Evolutionary conservation across 2,797 vertebrate species (phyloP).

Genomic region (Lacerta agilis): DNA sequence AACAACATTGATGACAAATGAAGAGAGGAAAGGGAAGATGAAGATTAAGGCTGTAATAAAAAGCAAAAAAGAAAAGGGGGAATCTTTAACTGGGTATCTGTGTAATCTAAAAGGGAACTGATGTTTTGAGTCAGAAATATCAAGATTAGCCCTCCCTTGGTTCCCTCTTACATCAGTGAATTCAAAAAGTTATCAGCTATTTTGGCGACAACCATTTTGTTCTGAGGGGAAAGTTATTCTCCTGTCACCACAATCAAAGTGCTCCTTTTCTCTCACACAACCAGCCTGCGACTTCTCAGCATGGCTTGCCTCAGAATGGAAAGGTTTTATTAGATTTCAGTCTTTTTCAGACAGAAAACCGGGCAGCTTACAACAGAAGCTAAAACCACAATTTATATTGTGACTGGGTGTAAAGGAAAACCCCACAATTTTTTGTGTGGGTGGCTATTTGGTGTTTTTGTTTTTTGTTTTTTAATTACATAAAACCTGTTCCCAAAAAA

Average conservation of each 20-base stretch:
- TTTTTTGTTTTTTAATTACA: no score
- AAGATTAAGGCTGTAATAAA: no score
- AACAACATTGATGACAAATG: no score
- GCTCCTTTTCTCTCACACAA: not conserved
- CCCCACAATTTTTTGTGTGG: no score
- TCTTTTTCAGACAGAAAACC: not conserved
- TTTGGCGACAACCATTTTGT: not conserved
- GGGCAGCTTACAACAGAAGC: not conserved
- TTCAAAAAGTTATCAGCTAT: not conserved
- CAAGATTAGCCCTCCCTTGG: no score
- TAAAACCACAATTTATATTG: not conserved
- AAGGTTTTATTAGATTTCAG: not conserved
- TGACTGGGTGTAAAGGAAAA: not conserved
- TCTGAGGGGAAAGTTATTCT: not conserved
- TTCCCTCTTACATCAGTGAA: not conserved
- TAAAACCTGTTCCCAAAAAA: not conserved
- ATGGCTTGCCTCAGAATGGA: not conserved
- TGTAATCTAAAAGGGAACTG: not conserved
- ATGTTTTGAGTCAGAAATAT: not conserved
- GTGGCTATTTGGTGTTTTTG: no score
- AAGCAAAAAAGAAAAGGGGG: no score
- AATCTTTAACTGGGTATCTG: no score
- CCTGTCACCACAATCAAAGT: not conserved
- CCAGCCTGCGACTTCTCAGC: not conserved
- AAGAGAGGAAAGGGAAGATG: no score